Percentiles rank a stretch among this genome's conserved stretches.
phyloP scores from a whole-genome alignment of 2,888 invertebrate genomes.

The Cephus rjabovi region DNA sequence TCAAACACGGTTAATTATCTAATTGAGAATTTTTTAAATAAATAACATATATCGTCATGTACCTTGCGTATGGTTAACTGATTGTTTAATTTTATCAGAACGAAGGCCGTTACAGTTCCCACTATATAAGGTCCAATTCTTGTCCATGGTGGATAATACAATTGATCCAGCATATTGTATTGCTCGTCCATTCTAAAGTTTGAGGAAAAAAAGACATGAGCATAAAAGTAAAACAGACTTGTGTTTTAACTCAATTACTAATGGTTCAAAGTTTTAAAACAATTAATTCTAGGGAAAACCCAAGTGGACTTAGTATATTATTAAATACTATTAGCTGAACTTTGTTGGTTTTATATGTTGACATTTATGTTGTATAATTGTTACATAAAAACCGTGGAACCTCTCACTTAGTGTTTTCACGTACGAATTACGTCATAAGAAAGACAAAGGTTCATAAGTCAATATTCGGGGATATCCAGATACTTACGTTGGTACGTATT shows the following conservation, averaged over 20 bases:
- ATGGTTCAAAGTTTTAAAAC: neutral
- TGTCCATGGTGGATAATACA: constrained; percentile 70
- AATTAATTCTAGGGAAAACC: neutral
- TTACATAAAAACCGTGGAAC: neutral
- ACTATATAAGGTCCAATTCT: constrained; percentile 68
- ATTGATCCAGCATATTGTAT: constrained; percentile 54
- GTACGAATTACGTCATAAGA: neutral
- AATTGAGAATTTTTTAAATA: neutral
- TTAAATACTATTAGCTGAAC: neutral
- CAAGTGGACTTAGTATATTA: neutral
- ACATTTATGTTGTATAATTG: neutral
- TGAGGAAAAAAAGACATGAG: neutral
- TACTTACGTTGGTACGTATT: constrained; percentile 67
- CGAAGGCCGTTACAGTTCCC: constrained; percentile 68
- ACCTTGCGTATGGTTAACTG: constrained; percentile 49
- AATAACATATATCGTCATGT: constrained; percentile 17
- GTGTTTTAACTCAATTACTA: neutral
- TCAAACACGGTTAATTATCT: neutral
- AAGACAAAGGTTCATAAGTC: neutral
- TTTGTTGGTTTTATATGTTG: neutral
- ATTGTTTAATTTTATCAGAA: constrained; percentile 55
- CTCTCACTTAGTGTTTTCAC: neutral
- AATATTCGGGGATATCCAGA: constrained; percentile 3
- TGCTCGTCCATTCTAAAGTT: constrained; percentile 63
- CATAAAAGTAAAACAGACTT: neutral